A percentile compares a stretch with the other conserved stretches of the same genome.
These are phyloP conservation scores for Nemopilema nomurai DNA, from an alignment of 30 jellyfish, hydroid and myxozoan species.

Conservation along the genomic window DNA sequence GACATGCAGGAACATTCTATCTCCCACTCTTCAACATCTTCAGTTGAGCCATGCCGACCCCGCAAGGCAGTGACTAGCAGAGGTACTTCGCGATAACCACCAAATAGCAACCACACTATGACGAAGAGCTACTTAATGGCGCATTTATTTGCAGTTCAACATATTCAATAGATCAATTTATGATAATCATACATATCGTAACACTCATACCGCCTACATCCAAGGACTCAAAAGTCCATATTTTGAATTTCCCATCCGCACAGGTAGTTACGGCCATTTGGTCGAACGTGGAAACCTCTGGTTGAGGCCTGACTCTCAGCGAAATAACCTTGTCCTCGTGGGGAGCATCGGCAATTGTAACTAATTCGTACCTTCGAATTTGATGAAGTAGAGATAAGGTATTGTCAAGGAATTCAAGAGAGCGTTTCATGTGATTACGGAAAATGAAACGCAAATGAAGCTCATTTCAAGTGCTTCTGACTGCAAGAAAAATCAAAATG, in stretches of 20 bases:
- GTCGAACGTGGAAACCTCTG: constrained; percentile 20
- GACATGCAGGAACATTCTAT: no score
- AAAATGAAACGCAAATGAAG: no score
- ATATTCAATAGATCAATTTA: no score
- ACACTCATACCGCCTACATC: constrained; percentile 44
- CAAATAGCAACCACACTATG: no score
- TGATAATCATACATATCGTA: background rate
- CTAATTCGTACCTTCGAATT: constrained; percentile 52
- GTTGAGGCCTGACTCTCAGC: constrained; percentile 55
- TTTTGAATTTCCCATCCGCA: constrained; percentile 67
- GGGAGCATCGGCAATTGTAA: constrained; percentile 81
- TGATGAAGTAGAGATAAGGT: background rate
- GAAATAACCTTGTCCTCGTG: constrained; percentile 59
- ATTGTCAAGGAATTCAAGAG: background rate
- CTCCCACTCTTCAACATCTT: no score
- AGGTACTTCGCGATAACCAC: no score
- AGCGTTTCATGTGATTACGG: background rate
- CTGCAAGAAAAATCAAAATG: no score
- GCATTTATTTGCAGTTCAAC: no score
- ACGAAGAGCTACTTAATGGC: no score
- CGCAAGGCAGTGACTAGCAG: no score
- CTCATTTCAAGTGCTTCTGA: no score
- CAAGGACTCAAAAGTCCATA: constrained; percentile 50
- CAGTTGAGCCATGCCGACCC: no score
- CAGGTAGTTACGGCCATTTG: constrained; percentile 70